Base-by-base conservation (phyloP, 2,888 invertebrate genomes). In the Octodonta nipae region DNA sequence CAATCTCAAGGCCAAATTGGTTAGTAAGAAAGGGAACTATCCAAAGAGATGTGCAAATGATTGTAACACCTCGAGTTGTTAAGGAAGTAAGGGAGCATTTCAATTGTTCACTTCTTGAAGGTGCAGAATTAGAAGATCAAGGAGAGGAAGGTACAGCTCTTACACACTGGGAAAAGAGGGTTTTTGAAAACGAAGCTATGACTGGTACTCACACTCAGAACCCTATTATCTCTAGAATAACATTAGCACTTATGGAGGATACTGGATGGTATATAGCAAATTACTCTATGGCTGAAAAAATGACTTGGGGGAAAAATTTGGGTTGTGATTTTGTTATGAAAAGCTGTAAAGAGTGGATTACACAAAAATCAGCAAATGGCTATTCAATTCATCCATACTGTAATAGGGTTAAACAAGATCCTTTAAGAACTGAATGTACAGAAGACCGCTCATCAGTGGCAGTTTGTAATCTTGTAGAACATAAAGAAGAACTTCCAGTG, bases 131-230 rank as follows among this genome's bases (percentile, higher is more conserved):
- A 26, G 96, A 98, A 64, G 92, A 98, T 64, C 96, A 98, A 64
- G 96, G 96, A 0, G 91, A 89, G 10, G 91, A 95, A 45, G 98
- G 98, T 0, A 98, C 98, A 0, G 60, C 87, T 0, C 66, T 95
- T 26, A 96, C 96, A 0, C 98, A 99, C 56, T 98, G 96, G 96
- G 98, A 99, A 63, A 99, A 99, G 56, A 66, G 98, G 33, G 78
- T 96, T 2, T 91, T 96, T 58, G 98, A 98, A 87, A 95, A 95
- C 61, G 96, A 98, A 65, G 95, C 95, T 0, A 98, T 98, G 96
- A 96, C 96, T 0, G 96, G 95, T 2, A 95, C 93, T 0, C 96
- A 96, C 61, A 96, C 96, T 0, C 95, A 95, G 61, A 92, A 93
- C 64, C 92, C 95, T 0, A 88, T 92, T 1, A 95, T 95, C 63